Conservation (phyloP, 2,888 invertebrate species). For the Unio pictorum region DNA sequence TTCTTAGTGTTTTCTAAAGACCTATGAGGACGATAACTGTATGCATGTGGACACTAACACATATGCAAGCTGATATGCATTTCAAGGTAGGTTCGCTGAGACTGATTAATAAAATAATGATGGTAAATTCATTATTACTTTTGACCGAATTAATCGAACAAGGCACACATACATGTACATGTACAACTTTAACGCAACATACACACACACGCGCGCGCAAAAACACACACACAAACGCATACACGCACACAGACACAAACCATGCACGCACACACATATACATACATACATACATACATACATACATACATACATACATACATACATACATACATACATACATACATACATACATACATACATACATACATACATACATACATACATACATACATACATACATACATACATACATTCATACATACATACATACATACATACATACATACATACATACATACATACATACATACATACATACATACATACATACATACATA, state of each 20-base stretch:
- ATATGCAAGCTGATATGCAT: neutral
- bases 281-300: neutral
- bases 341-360: too few relatives aligned
- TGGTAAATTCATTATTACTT: too few relatives aligned
- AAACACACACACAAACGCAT: conserved; percentile 2
- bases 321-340: conserved; percentile 6
- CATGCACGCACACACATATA: neutral
- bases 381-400: conserved; percentile 9
- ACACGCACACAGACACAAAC: conserved; percentile 3
- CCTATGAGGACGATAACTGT: too few relatives aligned
- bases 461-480: neutral
- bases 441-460: conserved; percentile 13
- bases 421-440: neutral
- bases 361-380: too few relatives aligned
- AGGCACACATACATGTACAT: conserved; percentile 2
- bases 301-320: conserved; percentile 9
- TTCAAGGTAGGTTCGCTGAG: neutral
- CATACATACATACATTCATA: conserved; percentile 1
- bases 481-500: too few relatives aligned
- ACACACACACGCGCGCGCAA: neutral
- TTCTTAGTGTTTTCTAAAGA: too few relatives aligned
- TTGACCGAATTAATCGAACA: too few relatives aligned
- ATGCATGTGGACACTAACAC: too few relatives aligned
- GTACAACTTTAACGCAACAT: conserved; percentile 1
- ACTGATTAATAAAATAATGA: neutral